Base-by-base conservation (phyloP, 1,140 invertebrate genomes). In the Pristionchus pacificus region DNA sequence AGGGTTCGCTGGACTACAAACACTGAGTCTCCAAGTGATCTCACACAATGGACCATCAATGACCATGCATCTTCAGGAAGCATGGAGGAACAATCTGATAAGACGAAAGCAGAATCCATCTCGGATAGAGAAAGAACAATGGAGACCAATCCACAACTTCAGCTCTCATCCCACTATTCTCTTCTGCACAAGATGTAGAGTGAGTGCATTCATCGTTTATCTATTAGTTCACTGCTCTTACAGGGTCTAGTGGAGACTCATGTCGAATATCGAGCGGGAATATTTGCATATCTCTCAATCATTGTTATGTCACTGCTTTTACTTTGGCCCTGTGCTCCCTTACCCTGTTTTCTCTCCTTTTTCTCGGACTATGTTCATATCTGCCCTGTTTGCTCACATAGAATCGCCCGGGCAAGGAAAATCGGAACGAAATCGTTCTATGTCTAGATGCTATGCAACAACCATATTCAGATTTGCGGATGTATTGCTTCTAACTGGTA, bases 141-240 rank as follows among this genome's bases (percentile, higher is more conserved):
- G 77, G 62, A 55, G 72, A 30, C 78, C 79, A 24, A 65, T 81
- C 38, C 62, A 79, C 25, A 76, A 83, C 49, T 81, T 81, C 60
- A 68, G 62, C 10, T 62, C 38, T 38, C 70, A 70, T 19, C 70
- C 80, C 3, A 27, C 65, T 2, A 28, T 65, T n/a, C 19, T 80
- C 27, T 81, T 83, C 61, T 81, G 80, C 62, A 72, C 68, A 30
- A 61, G 80, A 61, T 81, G 80, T 60, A 63, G 81, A 38, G 79
- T 80, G 65, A 68, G 70, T 72, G 19, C n/a, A 55, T 2, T 2
- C 24, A 27, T 63, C 30, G 2, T 32, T 6, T 32, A 32, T 10
- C 24, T 65, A 55, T 38, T n/a, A 57, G 6, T 31, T 33, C 14
- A 49, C 32, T 65, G 15, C 61, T n/a, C 33, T 73, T 70, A 49